A percentile compares a stretch with the other conserved stretches of the same genome.
These are phyloP conservation scores for Triplophysa tibetana DNA, from an alignment of 2,113 vertebrate genomes.

Conservation along the genomic window DNA sequence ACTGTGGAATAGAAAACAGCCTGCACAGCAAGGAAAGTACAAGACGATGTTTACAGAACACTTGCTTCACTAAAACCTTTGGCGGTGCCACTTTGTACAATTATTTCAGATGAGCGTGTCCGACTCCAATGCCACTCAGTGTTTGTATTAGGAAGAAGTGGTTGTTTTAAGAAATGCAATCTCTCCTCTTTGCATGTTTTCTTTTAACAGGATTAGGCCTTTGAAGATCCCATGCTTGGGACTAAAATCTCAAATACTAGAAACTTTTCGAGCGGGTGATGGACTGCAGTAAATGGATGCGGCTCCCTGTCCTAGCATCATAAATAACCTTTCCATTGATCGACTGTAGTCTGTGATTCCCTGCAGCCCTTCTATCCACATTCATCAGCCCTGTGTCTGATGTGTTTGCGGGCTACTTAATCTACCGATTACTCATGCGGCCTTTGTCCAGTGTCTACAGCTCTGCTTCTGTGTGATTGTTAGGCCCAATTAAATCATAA, in stretches of 20 bases:
- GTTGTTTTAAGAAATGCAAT: neutral
- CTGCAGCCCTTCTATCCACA: conserved; percentile 59
- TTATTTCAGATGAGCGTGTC: neutral
- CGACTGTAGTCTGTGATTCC: conserved; percentile 65
- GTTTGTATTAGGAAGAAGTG: neutral
- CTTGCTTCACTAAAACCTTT: neutral
- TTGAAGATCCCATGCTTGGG: conserved; percentile 45
- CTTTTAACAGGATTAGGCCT: neutral
- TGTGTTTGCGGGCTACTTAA: conserved; percentile 38
- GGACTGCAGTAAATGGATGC: conserved; percentile 61
- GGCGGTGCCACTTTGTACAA: conserved; percentile 10
- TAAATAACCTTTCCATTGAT: conserved; percentile 75
- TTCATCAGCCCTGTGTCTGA: conserved; percentile 58
- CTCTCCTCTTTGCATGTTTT: neutral
- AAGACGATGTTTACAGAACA: conserved; percentile 20
- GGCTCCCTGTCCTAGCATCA: conserved; percentile 55
- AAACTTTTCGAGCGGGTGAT: conserved; percentile 46
- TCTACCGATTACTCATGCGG: conserved; percentile 35
- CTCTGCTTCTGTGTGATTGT: conserved; percentile 2
- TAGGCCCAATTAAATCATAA: neutral
- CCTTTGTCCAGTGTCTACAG: conserved; percentile 10
- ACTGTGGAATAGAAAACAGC: neutral
- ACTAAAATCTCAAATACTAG: conserved; percentile 57
- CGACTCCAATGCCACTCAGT: conserved; percentile 12
- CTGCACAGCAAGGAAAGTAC: conserved; percentile 1